Evolutionary conservation across 2,797 vertebrate genomes (phyloP).

Genomic region (Cynopterus sphinx): DNA sequence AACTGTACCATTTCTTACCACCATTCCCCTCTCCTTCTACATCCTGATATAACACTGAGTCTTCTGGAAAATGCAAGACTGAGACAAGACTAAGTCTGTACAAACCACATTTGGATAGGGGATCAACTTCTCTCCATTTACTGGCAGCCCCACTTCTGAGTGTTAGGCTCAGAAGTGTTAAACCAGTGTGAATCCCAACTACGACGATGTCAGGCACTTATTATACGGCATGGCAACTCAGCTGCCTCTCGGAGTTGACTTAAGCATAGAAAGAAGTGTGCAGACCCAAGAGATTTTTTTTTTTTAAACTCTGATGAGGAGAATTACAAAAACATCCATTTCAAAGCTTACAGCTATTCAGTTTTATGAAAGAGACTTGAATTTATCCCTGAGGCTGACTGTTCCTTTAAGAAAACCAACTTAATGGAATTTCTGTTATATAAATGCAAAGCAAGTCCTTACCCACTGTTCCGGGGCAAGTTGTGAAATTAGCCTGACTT

Average conservation of each 20-base stretch:
- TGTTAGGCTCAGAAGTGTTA: background rate
- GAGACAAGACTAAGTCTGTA: background rate
- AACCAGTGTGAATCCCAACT: background rate
- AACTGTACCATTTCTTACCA: background rate
- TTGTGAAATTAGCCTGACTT: constrained; percentile 33
- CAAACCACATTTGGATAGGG: background rate
- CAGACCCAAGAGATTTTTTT: background rate
- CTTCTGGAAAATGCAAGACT: background rate
- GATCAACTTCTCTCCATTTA: background rate
- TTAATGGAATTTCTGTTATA: constrained; percentile 14
- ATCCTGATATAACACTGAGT: background rate
- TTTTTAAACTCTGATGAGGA: background rate
- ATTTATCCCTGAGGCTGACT: constrained; percentile 45
- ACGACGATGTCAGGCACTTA: background rate
- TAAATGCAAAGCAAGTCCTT: constrained; percentile 25
- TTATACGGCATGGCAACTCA: background rate
- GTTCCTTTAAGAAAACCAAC: constrained; percentile 39
- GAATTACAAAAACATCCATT: constrained; percentile 55
- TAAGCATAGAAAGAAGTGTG: background rate
- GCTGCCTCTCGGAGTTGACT: constrained; percentile 15
- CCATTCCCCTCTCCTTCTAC: background rate
- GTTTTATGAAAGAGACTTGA: constrained; percentile 42
- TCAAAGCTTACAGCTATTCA: constrained; percentile 56
- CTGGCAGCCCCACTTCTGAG: background rate
- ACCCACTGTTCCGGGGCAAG: background rate